Evolutionary conservation across 2,113 vertebrate genomes (phyloP).

Genomic region (Cyprinus carpio): DNA sequence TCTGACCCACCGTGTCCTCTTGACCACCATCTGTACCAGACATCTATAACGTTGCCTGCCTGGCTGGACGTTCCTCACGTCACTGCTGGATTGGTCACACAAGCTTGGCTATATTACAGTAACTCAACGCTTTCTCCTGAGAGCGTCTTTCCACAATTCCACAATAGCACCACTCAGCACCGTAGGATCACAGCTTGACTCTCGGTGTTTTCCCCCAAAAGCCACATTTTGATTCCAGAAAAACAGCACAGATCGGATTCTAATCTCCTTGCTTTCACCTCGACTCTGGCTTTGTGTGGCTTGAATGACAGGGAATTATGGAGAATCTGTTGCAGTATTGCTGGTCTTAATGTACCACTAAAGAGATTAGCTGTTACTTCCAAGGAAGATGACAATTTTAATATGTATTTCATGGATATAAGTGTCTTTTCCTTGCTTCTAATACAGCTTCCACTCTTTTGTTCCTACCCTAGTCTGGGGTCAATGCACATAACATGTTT

Average conservation of each 20-base stretch:
- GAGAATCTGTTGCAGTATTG: not conserved
- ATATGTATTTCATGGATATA: not conserved
- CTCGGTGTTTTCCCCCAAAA: conserved; percentile 28
- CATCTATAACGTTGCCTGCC: not conserved
- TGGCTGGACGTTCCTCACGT: not conserved
- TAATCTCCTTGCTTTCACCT: conserved; percentile 17
- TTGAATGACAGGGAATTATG: conserved; percentile 30
- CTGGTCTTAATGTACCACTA: not conserved
- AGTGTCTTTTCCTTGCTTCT: not conserved
- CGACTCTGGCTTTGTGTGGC: not conserved
- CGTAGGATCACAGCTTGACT: conserved; percentile 19
- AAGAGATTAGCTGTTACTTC: not conserved
- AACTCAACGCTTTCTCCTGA: conserved; percentile 28
- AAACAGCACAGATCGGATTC: conserved; percentile 41
- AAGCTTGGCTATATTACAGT: conserved; percentile 19
- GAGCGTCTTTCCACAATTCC: conserved; percentile 19
- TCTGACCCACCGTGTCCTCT: not conserved
- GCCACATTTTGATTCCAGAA: conserved; percentile 28
- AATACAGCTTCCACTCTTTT: not conserved
- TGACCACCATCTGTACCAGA: conserved; percentile 20
- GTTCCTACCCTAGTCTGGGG: too few relatives aligned
- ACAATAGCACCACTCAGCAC: conserved; percentile 40
- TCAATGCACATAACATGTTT: too few relatives aligned
- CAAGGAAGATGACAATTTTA: not conserved
- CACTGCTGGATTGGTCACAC: conserved; percentile 9